Conservation (phyloP, 1,140 invertebrate genomes). For the Papilio polytes region DNA sequence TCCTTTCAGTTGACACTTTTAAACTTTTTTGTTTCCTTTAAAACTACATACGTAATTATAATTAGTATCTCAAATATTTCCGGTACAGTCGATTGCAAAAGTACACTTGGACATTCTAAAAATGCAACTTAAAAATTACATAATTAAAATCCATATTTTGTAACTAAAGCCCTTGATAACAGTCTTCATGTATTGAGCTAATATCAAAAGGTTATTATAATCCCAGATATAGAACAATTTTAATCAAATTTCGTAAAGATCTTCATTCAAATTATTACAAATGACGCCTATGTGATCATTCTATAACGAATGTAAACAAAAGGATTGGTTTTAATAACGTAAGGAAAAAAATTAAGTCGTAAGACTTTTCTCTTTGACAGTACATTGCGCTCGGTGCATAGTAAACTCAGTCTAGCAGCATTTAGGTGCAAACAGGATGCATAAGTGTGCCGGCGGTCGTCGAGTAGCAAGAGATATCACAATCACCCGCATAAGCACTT, state of each 20-base stretch:
- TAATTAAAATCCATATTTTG: too few relatives aligned
- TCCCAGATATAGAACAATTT: too few relatives aligned
- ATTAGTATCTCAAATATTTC: constrained; percentile 13
- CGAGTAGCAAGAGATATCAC: background rate
- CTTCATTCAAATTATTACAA: too few relatives aligned
- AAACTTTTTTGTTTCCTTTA: constrained; percentile 28
- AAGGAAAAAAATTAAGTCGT: background rate
- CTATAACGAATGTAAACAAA: too few relatives aligned
- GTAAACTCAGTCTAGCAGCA: constrained; percentile 2
- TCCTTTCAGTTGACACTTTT: constrained; percentile 25
- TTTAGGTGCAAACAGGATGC: constrained; percentile 25
- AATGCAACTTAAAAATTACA: too few relatives aligned
- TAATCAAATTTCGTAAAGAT: too few relatives aligned
- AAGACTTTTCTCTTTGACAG: background rate
- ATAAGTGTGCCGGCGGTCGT: constrained; percentile 8
- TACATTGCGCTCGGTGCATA: background rate
- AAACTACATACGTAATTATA: constrained; percentile 16
- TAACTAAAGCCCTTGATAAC: too few relatives aligned
- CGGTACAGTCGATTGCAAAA: background rate
- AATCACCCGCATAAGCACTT: constrained; percentile 11
- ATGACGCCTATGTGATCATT: too few relatives aligned
- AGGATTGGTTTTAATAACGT: too few relatives aligned
- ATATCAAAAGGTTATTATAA: too few relatives aligned
- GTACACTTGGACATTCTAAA: background rate
- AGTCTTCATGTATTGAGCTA: too few relatives aligned